These are phyloP conservation scores for Acanthurus leucopareius DNA, from an alignment of 2,797 vertebrate species.

Conservation along the genomic window DNA sequence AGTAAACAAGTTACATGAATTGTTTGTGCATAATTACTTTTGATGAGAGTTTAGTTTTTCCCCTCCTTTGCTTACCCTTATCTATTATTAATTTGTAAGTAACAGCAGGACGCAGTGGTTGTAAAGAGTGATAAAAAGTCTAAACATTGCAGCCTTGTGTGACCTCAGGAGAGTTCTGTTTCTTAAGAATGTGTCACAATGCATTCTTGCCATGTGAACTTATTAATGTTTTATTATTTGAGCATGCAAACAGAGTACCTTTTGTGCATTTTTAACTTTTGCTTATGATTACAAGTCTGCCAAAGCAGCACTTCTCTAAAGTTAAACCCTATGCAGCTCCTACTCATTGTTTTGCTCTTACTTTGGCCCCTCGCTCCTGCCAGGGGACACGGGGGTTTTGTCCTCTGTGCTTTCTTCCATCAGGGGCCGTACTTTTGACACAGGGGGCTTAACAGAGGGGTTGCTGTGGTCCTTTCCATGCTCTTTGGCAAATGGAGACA, in stretches of 20 bases:
- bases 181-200: neutral
- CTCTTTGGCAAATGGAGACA: constrained; percentile 46
- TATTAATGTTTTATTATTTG: constrained; percentile 9
- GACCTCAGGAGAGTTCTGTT: neutral
- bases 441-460: constrained; percentile 61
- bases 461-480: constrained; percentile 42
- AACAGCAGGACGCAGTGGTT: neutral
- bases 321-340: neutral
- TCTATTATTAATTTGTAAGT: constrained; percentile 26
- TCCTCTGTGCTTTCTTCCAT: constrained; percentile 59
- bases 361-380: constrained; percentile 39
- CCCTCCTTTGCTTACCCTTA: constrained; percentile 4
- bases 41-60: neutral
- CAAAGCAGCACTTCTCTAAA: constrained; percentile 16
- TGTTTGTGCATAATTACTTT: constrained; percentile 6
- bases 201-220: neutral
- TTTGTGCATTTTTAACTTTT: constrained; percentile 16
- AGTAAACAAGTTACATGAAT: neutral
- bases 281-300: constrained; percentile 15
- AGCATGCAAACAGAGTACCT: constrained; percentile 21
- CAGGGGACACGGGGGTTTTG: constrained; percentile 19
- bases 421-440: constrained; percentile 76
- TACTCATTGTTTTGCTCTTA: constrained; percentile 40
- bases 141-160: neutral
- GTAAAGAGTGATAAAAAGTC: neutral